These are phyloP conservation scores for Ursus arctos DNA, from an alignment of 2,113 vertebrate species.

Conservation along the genomic window DNA sequence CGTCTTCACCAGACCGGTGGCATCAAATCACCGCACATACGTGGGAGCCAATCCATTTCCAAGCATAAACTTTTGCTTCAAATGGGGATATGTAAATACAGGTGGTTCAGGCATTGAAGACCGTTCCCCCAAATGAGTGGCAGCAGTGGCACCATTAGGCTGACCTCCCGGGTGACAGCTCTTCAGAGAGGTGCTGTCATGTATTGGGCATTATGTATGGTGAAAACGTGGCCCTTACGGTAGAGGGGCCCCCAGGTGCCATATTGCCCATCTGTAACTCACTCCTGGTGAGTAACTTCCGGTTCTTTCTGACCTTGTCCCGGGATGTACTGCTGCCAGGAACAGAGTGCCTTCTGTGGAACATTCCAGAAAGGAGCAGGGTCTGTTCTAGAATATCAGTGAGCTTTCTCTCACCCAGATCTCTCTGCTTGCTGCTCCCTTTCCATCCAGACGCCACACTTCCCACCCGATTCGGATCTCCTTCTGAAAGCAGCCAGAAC, in stretches of 20 bases:
- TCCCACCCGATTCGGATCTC: slow-evolving; percentile 91
- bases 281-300: neutral
- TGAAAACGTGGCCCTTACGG: neutral
- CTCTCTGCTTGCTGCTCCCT: neutral
- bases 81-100: neutral
- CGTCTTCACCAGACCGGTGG: neutral
- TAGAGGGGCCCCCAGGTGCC: neutral
- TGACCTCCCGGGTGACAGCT: neutral
- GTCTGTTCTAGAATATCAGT: fast-evolving
- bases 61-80: neutral
- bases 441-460: slow-evolving; percentile 92
- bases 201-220: neutral
- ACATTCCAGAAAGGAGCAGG: neutral
- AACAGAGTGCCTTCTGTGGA: neutral
- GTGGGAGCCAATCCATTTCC: neutral
- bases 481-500: slow-evolving; percentile 90
- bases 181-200: neutral
- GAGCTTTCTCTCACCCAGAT: neutral
- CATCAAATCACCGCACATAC: neutral
- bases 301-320: neutral
- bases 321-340: neutral
- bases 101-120: neutral
- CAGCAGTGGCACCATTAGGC: neutral
- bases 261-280: neutral
- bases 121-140: neutral